A percentile compares a stretch with the other conserved stretches of the same genome.
Conservation (phyloP, 2,113 vertebrate genomes). For the Thunnus thynnus region DNA sequence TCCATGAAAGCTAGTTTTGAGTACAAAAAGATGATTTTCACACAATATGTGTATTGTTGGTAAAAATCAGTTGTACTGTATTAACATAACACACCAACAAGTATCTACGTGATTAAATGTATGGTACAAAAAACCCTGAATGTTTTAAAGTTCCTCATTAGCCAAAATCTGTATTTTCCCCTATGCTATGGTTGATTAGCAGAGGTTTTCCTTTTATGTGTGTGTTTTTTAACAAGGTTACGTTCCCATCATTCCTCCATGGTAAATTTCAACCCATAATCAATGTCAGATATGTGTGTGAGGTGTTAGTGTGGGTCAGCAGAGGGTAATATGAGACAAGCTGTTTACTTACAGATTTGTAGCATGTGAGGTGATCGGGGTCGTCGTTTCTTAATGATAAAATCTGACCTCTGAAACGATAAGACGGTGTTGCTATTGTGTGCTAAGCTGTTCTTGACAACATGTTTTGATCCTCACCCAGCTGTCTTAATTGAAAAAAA, state of each 20-base stretch:
- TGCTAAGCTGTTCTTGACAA: constrained; percentile 38
- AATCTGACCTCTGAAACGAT: constrained; percentile 34
- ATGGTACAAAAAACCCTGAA: too few species aligned
- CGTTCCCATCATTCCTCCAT: not conserved
- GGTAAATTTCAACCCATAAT: not conserved
- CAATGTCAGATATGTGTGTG: constrained; percentile 4
- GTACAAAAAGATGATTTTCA: too few species aligned
- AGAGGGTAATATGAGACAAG: not conserved
- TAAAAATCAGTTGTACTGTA: too few species aligned
- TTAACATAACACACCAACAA: too few species aligned
- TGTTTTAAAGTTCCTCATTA: too few species aligned
- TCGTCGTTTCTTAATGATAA: constrained; percentile 26
- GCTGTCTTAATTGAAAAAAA: constrained; percentile 6
- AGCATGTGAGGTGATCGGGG: not conserved
- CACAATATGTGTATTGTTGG: too few species aligned
- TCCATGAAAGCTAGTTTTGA: too few species aligned
- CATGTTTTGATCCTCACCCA: constrained; percentile 53
- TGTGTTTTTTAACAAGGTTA: too few species aligned
- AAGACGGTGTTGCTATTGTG: constrained; percentile 22
- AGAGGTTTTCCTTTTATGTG: too few species aligned
- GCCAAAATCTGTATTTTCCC: too few species aligned
- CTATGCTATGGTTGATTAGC: too few species aligned
- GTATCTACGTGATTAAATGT: too few species aligned
- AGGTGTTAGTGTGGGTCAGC: not conserved
- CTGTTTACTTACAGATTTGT: constrained; percentile 32